Conservation (phyloP, 2,888 invertebrate genomes). For the Eristalis tenax region DNA sequence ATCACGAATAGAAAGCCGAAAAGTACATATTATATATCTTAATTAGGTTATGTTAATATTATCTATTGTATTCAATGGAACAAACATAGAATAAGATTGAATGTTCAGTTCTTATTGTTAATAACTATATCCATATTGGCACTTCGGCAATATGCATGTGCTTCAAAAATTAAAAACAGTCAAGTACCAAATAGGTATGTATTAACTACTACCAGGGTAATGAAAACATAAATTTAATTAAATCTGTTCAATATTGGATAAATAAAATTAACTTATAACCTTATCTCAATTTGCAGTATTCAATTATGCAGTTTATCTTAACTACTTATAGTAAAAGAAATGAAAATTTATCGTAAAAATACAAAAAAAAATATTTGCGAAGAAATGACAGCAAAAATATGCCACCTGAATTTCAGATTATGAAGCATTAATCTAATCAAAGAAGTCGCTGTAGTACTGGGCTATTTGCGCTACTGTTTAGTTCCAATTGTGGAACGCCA, state of each 20-base stretch:
- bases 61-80: not conserved
- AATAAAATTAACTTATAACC: not conserved
- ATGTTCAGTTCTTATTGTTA: not conserved
- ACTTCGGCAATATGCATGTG: not conserved
- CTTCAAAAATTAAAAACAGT: not conserved
- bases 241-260: not conserved
- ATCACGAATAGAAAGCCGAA: not conserved
- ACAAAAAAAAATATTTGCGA: not conserved
- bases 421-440: not conserved
- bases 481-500: too few relatives aligned
- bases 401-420: conserved; percentile 24
- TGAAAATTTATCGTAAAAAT: conserved; percentile 19
- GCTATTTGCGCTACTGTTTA: not conserved
- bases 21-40: not conserved
- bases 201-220: not conserved
- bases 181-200: not conserved
- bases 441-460: not conserved
- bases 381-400: conserved; percentile 34
- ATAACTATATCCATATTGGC: not conserved
- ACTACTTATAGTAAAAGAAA: not conserved
- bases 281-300: not conserved
- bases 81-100: not conserved
- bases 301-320: not conserved
- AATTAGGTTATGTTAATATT: not conserved
- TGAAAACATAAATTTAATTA: not conserved